Conservation (phyloP, 2,113 vertebrate species). For the Tragelaphus strepsiceros region DNA sequence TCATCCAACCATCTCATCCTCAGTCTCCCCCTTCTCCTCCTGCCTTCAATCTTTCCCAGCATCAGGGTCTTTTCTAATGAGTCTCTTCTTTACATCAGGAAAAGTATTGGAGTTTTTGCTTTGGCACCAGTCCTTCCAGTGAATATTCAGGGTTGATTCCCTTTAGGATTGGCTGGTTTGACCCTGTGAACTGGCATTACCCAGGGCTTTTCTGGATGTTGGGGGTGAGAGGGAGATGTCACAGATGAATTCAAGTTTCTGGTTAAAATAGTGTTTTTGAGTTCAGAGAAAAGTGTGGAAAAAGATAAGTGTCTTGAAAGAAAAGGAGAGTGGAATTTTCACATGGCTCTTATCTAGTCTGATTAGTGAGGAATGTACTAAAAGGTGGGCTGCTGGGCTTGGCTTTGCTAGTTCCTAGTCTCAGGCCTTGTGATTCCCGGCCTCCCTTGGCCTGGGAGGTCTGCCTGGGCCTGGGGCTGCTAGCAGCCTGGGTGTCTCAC, state of each 20-base stretch:
- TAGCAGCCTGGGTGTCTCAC: background rate
- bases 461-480: background rate
- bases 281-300: background rate
- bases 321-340: background rate
- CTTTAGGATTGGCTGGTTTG: background rate
- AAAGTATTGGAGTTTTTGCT: background rate
- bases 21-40: background rate
- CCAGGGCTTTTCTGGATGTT: background rate
- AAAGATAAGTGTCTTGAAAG: background rate
- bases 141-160: background rate
- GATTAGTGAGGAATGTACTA: background rate
- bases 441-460: background rate
- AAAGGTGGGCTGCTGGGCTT: background rate
- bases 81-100: background rate
- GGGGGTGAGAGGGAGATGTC: background rate
- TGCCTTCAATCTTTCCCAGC: background rate
- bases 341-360: background rate
- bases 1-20: background rate
- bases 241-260: slow-evolving; percentile 1
- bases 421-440: background rate
- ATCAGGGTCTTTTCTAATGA: background rate
- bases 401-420: background rate
- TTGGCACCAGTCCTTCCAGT: background rate
- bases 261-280: background rate
- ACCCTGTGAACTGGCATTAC: background rate